Percentiles rank a stretch among this genome's conserved stretches.
phyloP scores from a whole-genome alignment of 2,113 vertebrate genomes.

The cattle (Bos taurus) region DNA sequence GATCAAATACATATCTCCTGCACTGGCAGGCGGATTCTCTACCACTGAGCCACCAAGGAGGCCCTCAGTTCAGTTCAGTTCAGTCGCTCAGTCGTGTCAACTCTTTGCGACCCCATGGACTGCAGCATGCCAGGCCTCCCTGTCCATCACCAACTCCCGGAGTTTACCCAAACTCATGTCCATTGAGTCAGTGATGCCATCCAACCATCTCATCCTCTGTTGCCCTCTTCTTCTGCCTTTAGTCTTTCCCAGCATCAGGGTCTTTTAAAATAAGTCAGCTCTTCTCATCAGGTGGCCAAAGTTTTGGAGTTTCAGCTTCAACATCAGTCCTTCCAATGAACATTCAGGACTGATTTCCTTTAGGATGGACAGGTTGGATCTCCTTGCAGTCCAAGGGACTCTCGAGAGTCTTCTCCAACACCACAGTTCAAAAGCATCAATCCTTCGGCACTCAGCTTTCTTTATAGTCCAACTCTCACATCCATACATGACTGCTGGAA shows the following conservation, averaged over 20 bases:
- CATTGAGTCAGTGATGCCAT: background rate
- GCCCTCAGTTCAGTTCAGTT: background rate
- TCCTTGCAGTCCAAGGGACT: background rate
- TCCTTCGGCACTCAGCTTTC: background rate
- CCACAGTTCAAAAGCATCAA: background rate
- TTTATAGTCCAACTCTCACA: background rate
- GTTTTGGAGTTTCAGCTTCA: background rate
- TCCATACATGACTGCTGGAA: too few species aligned
- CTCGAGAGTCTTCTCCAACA: background rate
- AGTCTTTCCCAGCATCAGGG: background rate
- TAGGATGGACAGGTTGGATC: background rate
- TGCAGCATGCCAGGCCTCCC: background rate
- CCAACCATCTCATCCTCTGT: background rate
- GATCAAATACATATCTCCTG: background rate
- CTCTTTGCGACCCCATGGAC: background rate
- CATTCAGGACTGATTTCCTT: background rate
- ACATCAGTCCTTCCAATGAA: background rate
- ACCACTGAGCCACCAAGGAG: background rate
- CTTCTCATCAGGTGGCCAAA: background rate
- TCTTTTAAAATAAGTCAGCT: background rate
- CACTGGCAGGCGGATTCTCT: background rate
- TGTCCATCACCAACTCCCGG: background rate
- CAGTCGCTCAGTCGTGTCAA: background rate
- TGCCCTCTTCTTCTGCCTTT: background rate
- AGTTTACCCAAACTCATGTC: background rate